Base-by-base conservation (phyloP, 2,888 invertebrate genomes). In the Punctoribates punctum region DNA sequence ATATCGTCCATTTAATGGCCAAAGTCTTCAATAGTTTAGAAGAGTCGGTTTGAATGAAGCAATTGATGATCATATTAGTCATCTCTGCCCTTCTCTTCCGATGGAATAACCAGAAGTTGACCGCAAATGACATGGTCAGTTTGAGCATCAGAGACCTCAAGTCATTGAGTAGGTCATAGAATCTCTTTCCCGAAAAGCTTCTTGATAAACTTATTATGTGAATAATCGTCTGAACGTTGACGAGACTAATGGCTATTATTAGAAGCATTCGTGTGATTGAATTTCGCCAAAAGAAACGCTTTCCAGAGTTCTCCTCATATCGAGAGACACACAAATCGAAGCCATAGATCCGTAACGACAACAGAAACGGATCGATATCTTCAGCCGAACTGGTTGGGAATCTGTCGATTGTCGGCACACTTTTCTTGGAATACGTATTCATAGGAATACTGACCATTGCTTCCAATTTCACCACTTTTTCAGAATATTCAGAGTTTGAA, bases 81-180 rank as follows among this genome's bases (percentile, higher is more conserved):
- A 75, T 75, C 17, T 27, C 46, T 34, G 70, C 42, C n/a, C 70
- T 34, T 1, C 57, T 9, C 54, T 51, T 48, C 42, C 70, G n/a
- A 29, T 70, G n/a, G 5, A 75, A 34, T 20, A 72, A 75, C 75
- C 75, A 75, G 29, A 75, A 67, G 29, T 75, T 29, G 54, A 75
- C 72, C 9, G 72, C 75, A 73, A 75, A 75, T 11, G 75, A 48
- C 75, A 75, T 75, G 11, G 75, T 75, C 29, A 75, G 46, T 20
- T 75, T 75, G 54, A 75, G 75, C 38, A 72, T 72, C 1, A 75
- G 27, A 5, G 75, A 70, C n/a, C 75, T 46, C 20, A 75, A 9
- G 23, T 67, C 75, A n/a, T 75, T 70, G 29, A 75, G 48, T 29
- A 70, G 23, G 25, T 46, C 70, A 25, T 67, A 75, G 73, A 67